These are phyloP conservation scores for Dicyrtoma fusca DNA, from an alignment of 2,888 invertebrate genomes.

Conservation along the genomic window DNA sequence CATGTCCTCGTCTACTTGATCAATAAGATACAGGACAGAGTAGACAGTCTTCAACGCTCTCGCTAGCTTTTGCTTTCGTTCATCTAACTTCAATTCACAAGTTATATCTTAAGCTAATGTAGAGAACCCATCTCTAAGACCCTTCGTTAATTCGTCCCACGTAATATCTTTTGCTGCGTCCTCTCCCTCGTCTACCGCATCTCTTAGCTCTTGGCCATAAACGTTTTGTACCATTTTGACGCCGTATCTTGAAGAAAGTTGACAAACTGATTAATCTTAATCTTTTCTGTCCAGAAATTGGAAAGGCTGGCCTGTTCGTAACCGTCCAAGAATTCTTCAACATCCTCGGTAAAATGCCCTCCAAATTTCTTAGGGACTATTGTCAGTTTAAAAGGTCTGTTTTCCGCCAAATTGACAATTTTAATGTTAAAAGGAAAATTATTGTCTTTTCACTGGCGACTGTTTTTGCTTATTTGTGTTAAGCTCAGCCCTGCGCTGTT, in stretches of 20 bases:
- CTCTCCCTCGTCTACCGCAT: background rate
- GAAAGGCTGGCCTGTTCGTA: background rate
- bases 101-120: background rate
- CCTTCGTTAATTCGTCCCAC: background rate
- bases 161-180: background rate
- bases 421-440: no score
- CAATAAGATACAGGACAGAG: background rate
- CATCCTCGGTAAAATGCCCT: background rate
- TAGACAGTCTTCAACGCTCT: background rate
- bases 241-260: slow-evolving; percentile 1
- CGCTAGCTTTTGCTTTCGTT: background rate
- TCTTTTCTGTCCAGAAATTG: slow-evolving; percentile 15
- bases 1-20: background rate
- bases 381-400: slow-evolving; percentile 17
- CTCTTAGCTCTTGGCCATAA: background rate
- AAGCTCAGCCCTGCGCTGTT: no score
- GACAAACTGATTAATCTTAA: background rate
- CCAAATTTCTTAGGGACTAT: slow-evolving; percentile 13
- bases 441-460: no score
- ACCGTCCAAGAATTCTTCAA: background rate
- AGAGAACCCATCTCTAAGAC: background rate
- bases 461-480: no score
- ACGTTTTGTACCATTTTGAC: slow-evolving; percentile 11
- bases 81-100: background rate
- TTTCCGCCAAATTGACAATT: no score